Evolutionary conservation across 1,140 invertebrate genomes (phyloP).

Genomic region (Chionoecetes opilio): DNA sequence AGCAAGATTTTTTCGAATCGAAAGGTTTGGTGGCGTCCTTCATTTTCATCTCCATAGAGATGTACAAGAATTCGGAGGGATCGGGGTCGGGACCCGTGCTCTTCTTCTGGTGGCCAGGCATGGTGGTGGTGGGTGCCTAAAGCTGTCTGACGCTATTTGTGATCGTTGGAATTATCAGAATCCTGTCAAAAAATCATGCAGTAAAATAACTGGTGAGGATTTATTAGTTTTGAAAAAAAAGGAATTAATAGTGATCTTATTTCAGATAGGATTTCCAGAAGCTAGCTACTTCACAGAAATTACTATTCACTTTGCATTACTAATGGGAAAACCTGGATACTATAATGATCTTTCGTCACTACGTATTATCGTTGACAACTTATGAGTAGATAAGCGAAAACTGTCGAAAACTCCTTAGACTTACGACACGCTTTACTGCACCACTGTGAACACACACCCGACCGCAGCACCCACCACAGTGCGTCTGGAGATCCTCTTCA

Average conservation of each 20-base stretch:
- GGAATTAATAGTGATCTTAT: not conserved
- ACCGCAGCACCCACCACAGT: conserved; percentile 61
- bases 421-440: conserved; percentile 67
- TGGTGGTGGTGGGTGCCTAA: conserved; percentile 49
- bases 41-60: conserved; percentile 63
- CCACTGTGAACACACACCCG: conserved; percentile 60
- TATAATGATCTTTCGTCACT: not conserved
- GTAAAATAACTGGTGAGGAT: not conserved
- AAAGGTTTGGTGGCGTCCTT: conserved; percentile 62
- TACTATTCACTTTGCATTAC: not conserved
- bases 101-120: conserved; percentile 71
- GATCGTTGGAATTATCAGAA: not conserved
- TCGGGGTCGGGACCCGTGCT: conserved; percentile 68
- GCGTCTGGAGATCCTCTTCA: conserved; percentile 40
- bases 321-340: not conserved
- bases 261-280: not conserved
- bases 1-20: conserved; percentile 65
- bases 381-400: not conserved
- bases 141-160: not conserved
- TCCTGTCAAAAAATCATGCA: not conserved
- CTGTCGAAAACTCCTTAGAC: conserved; percentile 14
- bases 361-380: not conserved
- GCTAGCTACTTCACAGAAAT: not conserved
- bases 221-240: not conserved
- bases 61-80: conserved; percentile 63